Evolutionary conservation across 1,140 invertebrate genomes (phyloP), one percentile per base, ranked within the genome.

Genomic region (Drosophila obscura): DNA sequence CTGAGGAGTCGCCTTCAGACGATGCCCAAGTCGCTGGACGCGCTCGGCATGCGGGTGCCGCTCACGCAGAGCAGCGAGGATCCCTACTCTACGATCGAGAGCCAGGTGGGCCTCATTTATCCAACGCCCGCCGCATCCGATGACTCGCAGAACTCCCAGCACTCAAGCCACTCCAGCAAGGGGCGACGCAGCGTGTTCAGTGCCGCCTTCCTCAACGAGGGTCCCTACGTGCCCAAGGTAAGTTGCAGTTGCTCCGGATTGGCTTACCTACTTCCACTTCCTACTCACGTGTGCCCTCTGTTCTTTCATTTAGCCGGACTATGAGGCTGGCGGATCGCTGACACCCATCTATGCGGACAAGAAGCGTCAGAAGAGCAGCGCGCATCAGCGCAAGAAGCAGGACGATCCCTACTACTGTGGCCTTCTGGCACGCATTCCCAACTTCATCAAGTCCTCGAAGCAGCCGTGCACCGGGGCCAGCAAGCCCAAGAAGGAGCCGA

Each of bases 381-480:
- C 63, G 31, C 83, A 81, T 35, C 80, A 87, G 60, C 87, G 90
- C 15, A 91, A 91, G 43, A 96, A 91, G 53, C 90, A 91, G 61
- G 96, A 97, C 87, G 96, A 97, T 92, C 96, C 96, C 5, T 96
- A 97, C 91, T 97, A 97, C 80, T 96, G 96, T 82, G 96, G 96
- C 13, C 92, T 97, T 45, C 92, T 95, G 82, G 96, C 96, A 26
- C 93, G 96, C 60, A 96, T 97, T 57, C 96, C 96, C 46, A 97
- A 97, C 91, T 97, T 97, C 77, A 96, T 95, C n/a, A 92, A 91
- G 76, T 84, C 90, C 13, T 81, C 82, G 24, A 84, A 90, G 56
- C 90, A 91, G 61, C 71, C 69, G 41, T 75, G 71, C 59, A 50
- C 51, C 13, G 52, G 31, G 1, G 65, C 80, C 62, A 83, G 64